Base-by-base conservation (phyloP, 1,140 invertebrate species). In the Thaumatotibia leucotreta region DNA sequence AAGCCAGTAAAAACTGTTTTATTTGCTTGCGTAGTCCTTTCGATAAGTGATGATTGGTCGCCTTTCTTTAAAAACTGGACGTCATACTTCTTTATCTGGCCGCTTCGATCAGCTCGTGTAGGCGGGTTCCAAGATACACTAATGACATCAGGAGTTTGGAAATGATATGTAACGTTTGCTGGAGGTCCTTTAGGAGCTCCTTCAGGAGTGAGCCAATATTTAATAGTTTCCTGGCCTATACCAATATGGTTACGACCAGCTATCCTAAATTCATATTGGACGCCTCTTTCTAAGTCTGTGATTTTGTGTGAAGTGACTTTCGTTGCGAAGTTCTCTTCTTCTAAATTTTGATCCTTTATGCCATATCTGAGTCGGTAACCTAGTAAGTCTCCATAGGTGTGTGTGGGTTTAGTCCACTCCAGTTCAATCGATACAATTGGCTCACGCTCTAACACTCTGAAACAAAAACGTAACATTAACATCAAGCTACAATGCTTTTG, bases 41-140 rank as follows among this genome's bases (percentile, higher is more conserved):
- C 95, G 23, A 95, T 93, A 5, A 95, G 93, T 27, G 96, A 95
- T 1, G 95, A 94, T 67, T 97, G 95, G 79, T 98, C 96, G 61
- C 95, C 95, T 85, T 96, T 96, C 82, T 98, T 98, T 76, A 97
- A 96, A 80, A 99, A 99, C 72, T 97, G 95, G 0, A 99, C 95
- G 81, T 98, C 97, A 88, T 99, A 99, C 75, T 95, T 95, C 29
- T 95, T 94, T 67, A 99, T 99, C 81, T 97, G 94, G 0, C 99
- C 99, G 89, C 99, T 99, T 35, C 97, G 93, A 66, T 98, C 95
- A 66, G 97, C 95, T 64, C 96, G 92, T 0, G 93, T 92, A 0
- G 99, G 99, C 2, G 96, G 93, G 75, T 98, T 96, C 98, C 99
- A 99, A 0, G 94, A 96, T 0, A 99, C 93, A 70, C 96, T 97